A percentile compares a stretch with the other conserved stretches of the same genome.
Conservation (phyloP, 2,888 invertebrate genomes). For the Automeris io region DNA sequence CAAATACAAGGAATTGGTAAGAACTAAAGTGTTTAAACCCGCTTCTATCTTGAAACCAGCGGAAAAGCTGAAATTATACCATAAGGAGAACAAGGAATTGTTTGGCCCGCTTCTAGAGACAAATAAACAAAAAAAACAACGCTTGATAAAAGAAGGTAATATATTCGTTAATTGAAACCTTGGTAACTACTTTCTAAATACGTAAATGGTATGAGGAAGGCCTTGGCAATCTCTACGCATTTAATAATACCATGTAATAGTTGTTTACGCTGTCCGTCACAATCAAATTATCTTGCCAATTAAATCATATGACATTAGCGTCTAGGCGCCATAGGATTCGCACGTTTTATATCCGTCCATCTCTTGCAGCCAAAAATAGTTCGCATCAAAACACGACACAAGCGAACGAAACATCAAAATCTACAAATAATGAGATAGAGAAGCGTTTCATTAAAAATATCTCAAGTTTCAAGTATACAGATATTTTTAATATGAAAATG, state of each 20-base stretch:
- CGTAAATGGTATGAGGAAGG: slow-evolving; percentile 9
- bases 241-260: slow-evolving; percentile 14
- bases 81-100: slow-evolving; percentile 67
- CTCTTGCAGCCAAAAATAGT: slow-evolving; percentile 70
- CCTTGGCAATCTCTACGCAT: slow-evolving; percentile 11
- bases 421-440: slow-evolving; percentile 31
- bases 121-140: slow-evolving; percentile 57
- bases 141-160: slow-evolving; percentile 54
- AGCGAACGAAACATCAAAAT: slow-evolving; percentile 42
- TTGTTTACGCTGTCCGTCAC: slow-evolving; percentile 30
- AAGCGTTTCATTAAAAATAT: slow-evolving; percentile 6
- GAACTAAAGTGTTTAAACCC: slow-evolving; percentile 59
- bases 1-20: slow-evolving; percentile 45
- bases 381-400: slow-evolving; percentile 60
- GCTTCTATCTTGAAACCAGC: slow-evolving; percentile 61
- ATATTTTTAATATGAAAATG: slow-evolving; percentile 48
- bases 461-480: slow-evolving; percentile 23
- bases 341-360: slow-evolving; percentile 30
- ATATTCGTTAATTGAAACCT: slow-evolving; percentile 43
- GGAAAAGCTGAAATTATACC: slow-evolving; percentile 60
- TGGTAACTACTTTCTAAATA: slow-evolving; percentile 38
- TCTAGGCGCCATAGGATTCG: slow-evolving; percentile 51
- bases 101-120: slow-evolving; percentile 72
- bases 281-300: slow-evolving; percentile 38
- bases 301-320: slow-evolving; percentile 64